Conservation (phyloP, 92 coral and sea anemone genomes). For the Siderastrea radians region DNA sequence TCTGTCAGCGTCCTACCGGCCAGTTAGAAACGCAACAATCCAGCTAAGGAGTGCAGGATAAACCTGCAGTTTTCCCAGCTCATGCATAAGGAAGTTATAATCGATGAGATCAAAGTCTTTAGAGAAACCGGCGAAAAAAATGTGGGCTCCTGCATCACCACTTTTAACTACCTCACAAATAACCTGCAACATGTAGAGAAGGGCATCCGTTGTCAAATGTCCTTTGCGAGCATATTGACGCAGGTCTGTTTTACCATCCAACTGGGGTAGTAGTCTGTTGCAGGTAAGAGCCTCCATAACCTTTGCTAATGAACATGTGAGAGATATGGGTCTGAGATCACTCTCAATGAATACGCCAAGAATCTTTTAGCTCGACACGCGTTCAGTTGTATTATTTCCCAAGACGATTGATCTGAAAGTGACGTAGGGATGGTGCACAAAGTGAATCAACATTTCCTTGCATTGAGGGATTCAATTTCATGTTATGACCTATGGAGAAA, state of each 20-base stretch:
- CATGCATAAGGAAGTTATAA: constrained; percentile 36
- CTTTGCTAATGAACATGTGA: constrained; percentile 58
- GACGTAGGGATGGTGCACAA: neutral
- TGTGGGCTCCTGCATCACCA: constrained; percentile 54
- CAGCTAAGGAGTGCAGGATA: constrained; percentile 46
- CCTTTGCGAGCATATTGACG: constrained; percentile 56
- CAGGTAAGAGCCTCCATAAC: constrained; percentile 70
- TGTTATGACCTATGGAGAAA: neutral
- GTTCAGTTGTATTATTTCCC: constrained; percentile 43
- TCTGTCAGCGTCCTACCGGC: constrained; percentile 32
- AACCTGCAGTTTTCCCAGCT: constrained; percentile 27
- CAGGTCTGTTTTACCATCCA: constrained; percentile 53
- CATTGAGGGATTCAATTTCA: constrained; percentile 54
- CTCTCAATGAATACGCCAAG: constrained; percentile 23
- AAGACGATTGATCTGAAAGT: constrained; percentile 23
- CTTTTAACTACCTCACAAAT: constrained; percentile 53
- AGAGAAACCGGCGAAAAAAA: constrained; percentile 63
- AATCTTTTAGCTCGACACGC: neutral
- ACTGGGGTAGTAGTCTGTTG: constrained; percentile 40
- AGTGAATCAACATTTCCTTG: constrained; percentile 47
- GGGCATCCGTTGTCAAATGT: constrained; percentile 64
- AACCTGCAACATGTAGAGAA: constrained; percentile 56
- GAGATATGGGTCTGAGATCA: constrained; percentile 57
- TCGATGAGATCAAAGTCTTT: constrained; percentile 71
- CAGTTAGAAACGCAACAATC: constrained; percentile 50